A percentile compares a stretch with the other conserved stretches of the same genome.
These are phyloP conservation scores for Tethea ocularis DNA, from an alignment of 2,888 invertebrate genomes.

Conservation along the genomic window DNA sequence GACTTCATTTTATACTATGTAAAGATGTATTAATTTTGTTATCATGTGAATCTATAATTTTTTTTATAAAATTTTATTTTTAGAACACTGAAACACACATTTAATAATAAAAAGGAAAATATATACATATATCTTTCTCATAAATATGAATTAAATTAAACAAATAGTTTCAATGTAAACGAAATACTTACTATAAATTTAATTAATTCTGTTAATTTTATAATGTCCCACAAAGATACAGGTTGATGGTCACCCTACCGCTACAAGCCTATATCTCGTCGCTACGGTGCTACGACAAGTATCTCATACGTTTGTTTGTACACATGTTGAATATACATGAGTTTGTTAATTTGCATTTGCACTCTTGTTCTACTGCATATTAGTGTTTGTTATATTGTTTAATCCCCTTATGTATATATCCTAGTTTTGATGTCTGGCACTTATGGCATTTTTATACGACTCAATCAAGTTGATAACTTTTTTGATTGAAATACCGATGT, in stretches of 20 bases:
- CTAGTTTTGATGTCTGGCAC: not conserved
- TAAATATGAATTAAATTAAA: no score
- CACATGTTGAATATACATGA: conserved; percentile 71
- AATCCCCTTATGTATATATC: not conserved
- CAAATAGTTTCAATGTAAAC: no score
- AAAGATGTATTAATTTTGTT: no score
- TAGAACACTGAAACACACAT: no score
- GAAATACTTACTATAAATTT: no score
- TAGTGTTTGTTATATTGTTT: conserved; percentile 44
- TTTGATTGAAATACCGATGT: not conserved
- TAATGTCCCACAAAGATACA: not conserved
- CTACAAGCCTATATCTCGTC: conserved; percentile 39
- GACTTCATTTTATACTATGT: no score
- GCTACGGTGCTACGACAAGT: conserved; percentile 36
- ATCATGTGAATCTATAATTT: no score
- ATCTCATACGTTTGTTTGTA: conserved; percentile 52
- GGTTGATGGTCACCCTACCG: conserved; percentile 35
- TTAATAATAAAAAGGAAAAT: no score
- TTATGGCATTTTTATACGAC: not conserved
- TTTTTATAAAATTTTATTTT: no score
- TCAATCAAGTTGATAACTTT: not conserved
- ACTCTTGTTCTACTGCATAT: conserved; percentile 48
- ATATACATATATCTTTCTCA: no score
- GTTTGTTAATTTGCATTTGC: conserved; percentile 49
- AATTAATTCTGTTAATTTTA: no score